Evolutionary conservation across 1,140 invertebrate genomes (phyloP), one percentile per base, ranked within the genome.

Genomic region (Amyelois transitella): DNA sequence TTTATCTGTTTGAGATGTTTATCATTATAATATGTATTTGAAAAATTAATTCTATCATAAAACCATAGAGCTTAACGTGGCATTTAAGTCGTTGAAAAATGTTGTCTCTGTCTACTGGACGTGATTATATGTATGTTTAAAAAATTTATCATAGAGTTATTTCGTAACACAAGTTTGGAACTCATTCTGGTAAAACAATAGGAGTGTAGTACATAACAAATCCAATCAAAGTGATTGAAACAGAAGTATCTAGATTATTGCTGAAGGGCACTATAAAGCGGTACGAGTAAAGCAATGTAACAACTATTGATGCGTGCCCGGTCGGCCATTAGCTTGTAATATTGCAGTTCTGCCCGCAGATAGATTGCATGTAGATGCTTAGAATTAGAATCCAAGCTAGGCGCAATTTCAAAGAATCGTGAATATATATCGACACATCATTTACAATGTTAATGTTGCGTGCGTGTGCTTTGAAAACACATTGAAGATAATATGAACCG

Each of bases 391-490:
- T 45, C 60, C 57, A 54, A 53, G 57, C 54, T 60, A 17, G 51
- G 51, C 44, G 43, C 50, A 53, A 55, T 43, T 70, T 72, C 67
- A 54, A 52, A 58, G 71, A 70, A 72, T 64, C 69, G 54, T 64
- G 62, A 62, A 60, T 58, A 59, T 56, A 60, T 62, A 43, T 56
- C 38, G 43, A 55, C 60, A 55, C 58, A 64, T 69, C 58, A 69
- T 72, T 74, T 72, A 66, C 62, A 69, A 69, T 70, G 71, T 52
- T 69, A 70, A 74, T 77, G 58, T 59, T 62, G 64, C 67, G 56
- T 62, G 61, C 51, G 57, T 55, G 48, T 60, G 54, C 58, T 61
- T 58, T 51, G 51, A 58, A 61, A 56, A 58, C 57, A 58, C 61
- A 63, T 58, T 55, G 28, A 58, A 60, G 51, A 48, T 53, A 58